Evolutionary conservation across 37 sponge, comb jelly and placozoan genomes (phyloP).

Genomic region (Oscarella lobularis): DNA sequence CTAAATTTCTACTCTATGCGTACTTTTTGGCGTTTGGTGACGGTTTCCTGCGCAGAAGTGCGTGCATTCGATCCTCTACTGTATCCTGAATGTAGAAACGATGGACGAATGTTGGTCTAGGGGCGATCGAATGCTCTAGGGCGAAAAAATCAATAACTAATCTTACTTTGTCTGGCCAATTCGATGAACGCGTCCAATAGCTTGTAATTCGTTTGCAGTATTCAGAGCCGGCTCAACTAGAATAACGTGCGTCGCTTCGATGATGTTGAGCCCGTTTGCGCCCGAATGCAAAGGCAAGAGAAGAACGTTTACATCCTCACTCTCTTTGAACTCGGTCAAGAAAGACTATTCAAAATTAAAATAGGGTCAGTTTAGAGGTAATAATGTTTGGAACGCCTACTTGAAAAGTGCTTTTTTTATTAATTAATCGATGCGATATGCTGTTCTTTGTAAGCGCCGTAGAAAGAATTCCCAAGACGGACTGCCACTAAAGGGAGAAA

Average conservation of each 20-base stretch:
- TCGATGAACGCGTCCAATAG: slow-evolving; percentile 68
- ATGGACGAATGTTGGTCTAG: background rate
- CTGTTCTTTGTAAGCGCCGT: slow-evolving; percentile 23
- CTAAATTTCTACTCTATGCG: too few relatives aligned
- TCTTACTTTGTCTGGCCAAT: slow-evolving; percentile 72
- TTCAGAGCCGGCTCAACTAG: slow-evolving; percentile 71
- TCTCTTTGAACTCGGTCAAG: slow-evolving; percentile 36
- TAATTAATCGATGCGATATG: slow-evolving; percentile 8
- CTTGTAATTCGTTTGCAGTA: slow-evolving; percentile 56
- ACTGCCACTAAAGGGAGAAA: slow-evolving; percentile 52
- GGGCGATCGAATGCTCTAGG: background rate
- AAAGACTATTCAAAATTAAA: background rate
- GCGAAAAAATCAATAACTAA: background rate
- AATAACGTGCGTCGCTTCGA: slow-evolving; percentile 77
- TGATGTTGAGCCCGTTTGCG: slow-evolving; percentile 71
- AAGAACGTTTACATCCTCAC: slow-evolving; percentile 27
- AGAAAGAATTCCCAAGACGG: slow-evolving; percentile 26
- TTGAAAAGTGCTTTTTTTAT: slow-evolving; percentile 11
- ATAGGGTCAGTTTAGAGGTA: too few relatives aligned
- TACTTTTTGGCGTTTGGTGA: too few relatives aligned
- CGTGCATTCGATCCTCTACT: background rate
- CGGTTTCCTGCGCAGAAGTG: background rate
- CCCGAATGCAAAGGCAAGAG: slow-evolving; percentile 55
- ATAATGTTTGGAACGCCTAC: slow-evolving; percentile 9
- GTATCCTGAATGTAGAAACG: background rate